Conservation (phyloP, 2,113 vertebrate species). For the Apodemus sylvaticus region DNA sequence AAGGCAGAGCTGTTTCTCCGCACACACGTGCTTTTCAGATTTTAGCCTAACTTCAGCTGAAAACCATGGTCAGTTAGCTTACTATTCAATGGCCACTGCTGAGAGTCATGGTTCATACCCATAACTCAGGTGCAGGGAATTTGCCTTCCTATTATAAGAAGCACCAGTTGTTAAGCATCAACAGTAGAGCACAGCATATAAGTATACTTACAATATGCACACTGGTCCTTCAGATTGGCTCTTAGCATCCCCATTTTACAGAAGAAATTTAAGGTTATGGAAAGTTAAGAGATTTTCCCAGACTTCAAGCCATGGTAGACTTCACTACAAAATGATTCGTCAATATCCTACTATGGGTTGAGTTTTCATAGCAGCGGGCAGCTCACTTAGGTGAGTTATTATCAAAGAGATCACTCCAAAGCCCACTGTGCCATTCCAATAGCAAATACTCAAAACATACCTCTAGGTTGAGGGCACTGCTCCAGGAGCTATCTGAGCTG, state of each 20-base stretch:
- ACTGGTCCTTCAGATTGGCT: background rate
- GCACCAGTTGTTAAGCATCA: background rate
- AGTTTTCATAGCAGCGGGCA: background rate
- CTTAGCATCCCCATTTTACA: background rate
- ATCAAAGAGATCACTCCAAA: background rate
- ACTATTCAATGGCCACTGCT: background rate
- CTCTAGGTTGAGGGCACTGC: background rate
- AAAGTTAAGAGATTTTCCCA: background rate
- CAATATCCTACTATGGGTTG: background rate
- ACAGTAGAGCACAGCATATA: background rate
- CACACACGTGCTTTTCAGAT: background rate
- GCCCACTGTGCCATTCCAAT: background rate
- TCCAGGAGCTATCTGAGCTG: background rate
- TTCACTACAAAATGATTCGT: background rate
- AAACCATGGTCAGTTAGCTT: background rate
- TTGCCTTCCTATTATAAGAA: background rate
- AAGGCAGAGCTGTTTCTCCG: background rate
- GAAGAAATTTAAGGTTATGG: conserved; percentile 23
- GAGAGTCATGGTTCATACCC: background rate
- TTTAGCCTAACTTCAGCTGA: background rate
- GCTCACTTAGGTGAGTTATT: conserved; percentile 4
- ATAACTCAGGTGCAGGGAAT: background rate
- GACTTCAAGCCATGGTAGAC: background rate
- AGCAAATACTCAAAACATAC: background rate
- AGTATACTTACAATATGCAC: background rate